Conservation (phyloP, 2,797 vertebrate genomes). For the Phylloscopus collybita region DNA sequence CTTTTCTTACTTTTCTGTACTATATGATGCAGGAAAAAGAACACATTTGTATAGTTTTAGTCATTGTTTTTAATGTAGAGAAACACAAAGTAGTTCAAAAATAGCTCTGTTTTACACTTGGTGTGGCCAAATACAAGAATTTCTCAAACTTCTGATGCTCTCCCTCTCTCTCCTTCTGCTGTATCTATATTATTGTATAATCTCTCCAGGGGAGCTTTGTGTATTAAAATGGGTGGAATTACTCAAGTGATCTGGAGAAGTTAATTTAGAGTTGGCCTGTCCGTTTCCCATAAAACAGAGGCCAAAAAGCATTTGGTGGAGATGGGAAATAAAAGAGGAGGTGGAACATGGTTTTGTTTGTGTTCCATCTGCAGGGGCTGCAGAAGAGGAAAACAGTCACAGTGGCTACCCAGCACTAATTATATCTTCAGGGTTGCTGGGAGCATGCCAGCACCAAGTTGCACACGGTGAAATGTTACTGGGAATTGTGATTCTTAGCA, state of each 20-base stretch:
- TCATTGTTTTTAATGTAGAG: neutral
- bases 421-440: slow-evolving; percentile 63
- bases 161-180: neutral
- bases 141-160: neutral
- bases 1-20: neutral
- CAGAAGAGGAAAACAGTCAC: slow-evolving; percentile 42
- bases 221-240: neutral
- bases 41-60: neutral
- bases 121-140: neutral
- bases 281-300: neutral
- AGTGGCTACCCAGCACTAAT: slow-evolving; percentile 63
- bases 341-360: slow-evolving; percentile 41
- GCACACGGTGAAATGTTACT: slow-evolving; percentile 26
- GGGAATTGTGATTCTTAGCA: slow-evolving; percentile 42
- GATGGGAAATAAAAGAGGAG: neutral
- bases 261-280: neutral
- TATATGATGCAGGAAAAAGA: neutral
- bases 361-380: slow-evolving; percentile 40
- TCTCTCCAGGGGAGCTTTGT: neutral
- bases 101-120: neutral
- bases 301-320: slow-evolving; percentile 3
- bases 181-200: neutral
- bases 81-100: neutral
- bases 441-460: slow-evolving; percentile 4
- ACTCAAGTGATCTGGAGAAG: neutral